Evolutionary conservation across 1,140 invertebrate genomes (phyloP).

Genomic region (Danaus plexippus): DNA sequence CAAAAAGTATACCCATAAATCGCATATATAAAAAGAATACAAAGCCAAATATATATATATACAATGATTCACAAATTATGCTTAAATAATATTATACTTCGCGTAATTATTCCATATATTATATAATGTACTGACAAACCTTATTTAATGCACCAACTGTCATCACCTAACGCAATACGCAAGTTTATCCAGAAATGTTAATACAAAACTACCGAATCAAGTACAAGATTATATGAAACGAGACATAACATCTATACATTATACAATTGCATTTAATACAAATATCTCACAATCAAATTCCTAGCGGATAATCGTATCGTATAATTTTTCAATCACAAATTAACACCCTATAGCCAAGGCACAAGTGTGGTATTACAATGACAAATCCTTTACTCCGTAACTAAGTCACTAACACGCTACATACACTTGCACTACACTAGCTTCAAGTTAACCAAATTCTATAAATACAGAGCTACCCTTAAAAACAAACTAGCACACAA

Average conservation of each 20-base stretch:
- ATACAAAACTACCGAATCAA: too few species aligned
- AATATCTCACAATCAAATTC: slow-evolving; percentile 9
- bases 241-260: neutral
- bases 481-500: too few species aligned
- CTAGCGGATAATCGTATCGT: slow-evolving; percentile 24
- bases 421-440: too few species aligned
- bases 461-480: too few species aligned
- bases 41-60: slow-evolving; percentile 21
- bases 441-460: too few species aligned
- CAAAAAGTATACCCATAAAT: slow-evolving; percentile 22
- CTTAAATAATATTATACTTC: slow-evolving; percentile 17
- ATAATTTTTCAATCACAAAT: slow-evolving; percentile 47
- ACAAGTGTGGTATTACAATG: slow-evolving; percentile 51
- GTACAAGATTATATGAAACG: too few species aligned
- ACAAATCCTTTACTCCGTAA: slow-evolving; percentile 6
- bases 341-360: slow-evolving; percentile 56
- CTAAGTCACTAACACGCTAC: too few species aligned
- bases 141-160: too few species aligned
- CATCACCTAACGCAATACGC: neutral
- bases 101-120: slow-evolving; percentile 12
- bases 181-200: slow-evolving; percentile 1
- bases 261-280: slow-evolving; percentile 20
- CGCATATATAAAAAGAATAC: slow-evolving; percentile 20
- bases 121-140: too few species aligned
- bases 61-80: slow-evolving; percentile 22